phyloP scores from a whole-genome alignment of 2,797 vertebrate genomes.

The Pseudomugil gertrudae region DNA sequence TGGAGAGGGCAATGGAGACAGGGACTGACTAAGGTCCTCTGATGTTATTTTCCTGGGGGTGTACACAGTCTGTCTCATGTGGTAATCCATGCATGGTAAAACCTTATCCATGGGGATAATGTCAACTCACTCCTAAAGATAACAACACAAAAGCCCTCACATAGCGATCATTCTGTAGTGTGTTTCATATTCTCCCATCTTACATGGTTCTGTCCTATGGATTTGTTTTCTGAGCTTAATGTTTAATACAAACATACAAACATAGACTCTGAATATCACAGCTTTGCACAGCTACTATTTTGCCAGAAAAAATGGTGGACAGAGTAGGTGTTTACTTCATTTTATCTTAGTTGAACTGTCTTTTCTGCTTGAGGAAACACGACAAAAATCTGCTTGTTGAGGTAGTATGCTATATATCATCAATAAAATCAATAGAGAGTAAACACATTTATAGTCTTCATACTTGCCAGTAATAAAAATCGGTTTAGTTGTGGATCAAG shows the following conservation, averaged over 20 bases:
- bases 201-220: constrained; percentile 62
- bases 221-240: constrained; percentile 54
- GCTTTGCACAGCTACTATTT: constrained; percentile 15
- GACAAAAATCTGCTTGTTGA: constrained; percentile 14
- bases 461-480: constrained; percentile 23
- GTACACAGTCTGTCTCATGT: constrained; percentile 60
- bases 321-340: constrained; percentile 37
- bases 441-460: constrained; percentile 34
- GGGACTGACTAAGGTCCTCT: constrained; percentile 52
- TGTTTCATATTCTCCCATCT: constrained; percentile 69
- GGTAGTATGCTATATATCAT: constrained; percentile 13
- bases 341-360: constrained; percentile 1
- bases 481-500: constrained; percentile 28
- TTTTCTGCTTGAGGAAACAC: constrained; percentile 28
- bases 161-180: constrained; percentile 50
- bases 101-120: constrained; percentile 79
- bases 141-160: constrained; percentile 72
- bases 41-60: constrained; percentile 61
- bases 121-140: constrained; percentile 76
- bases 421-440: constrained; percentile 26
- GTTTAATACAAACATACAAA: constrained; percentile 44
- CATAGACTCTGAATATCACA: constrained; percentile 15
- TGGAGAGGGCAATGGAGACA: constrained; percentile 36
- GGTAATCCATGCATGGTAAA: constrained; percentile 80
- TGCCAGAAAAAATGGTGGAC: constrained; percentile 8